Evolutionary conservation across 2,797 vertebrate species (phyloP).

Genomic region (Gymnocypris eckloni): DNA sequence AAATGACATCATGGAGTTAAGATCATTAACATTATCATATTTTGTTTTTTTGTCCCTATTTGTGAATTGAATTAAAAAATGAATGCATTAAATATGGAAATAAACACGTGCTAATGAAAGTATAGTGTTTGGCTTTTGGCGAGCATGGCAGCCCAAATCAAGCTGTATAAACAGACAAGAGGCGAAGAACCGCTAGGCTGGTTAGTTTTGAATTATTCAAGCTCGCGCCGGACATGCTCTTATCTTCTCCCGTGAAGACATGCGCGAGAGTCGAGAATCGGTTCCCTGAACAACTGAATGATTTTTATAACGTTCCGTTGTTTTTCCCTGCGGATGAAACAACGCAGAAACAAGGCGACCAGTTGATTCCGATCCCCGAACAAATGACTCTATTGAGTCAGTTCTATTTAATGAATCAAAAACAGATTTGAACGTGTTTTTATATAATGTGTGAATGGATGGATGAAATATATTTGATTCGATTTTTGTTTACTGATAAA

Average conservation of each 20-base stretch:
- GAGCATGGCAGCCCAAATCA: not conserved
- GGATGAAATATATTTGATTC: not conserved
- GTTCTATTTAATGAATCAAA: constrained; percentile 18
- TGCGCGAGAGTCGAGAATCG: constrained; percentile 17
- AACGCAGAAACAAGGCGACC: not conserved
- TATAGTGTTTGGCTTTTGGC: not conserved
- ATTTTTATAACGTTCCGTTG: not conserved
- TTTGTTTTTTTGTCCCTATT: not conserved
- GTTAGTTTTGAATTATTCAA: constrained; percentile 73
- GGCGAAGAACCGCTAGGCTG: constrained; percentile 59
- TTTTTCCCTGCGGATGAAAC: not conserved
- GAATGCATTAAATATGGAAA: not conserved
- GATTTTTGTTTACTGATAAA: not conserved
- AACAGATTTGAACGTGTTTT: not conserved
- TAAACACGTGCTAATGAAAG: not conserved
- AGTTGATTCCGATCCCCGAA: not conserved
- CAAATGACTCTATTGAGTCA: not conserved
- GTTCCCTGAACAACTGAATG: not conserved
- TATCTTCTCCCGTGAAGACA: constrained; percentile 55
- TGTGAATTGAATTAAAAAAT: not conserved
- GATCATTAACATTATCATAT: not conserved
- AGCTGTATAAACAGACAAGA: constrained; percentile 42
- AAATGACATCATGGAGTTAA: not conserved
- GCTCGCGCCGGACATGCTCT: constrained; percentile 51
- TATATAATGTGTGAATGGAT: not conserved